phyloP scores from a whole-genome alignment of 2,113 vertebrate genomes.

The Rynchops niger region DNA sequence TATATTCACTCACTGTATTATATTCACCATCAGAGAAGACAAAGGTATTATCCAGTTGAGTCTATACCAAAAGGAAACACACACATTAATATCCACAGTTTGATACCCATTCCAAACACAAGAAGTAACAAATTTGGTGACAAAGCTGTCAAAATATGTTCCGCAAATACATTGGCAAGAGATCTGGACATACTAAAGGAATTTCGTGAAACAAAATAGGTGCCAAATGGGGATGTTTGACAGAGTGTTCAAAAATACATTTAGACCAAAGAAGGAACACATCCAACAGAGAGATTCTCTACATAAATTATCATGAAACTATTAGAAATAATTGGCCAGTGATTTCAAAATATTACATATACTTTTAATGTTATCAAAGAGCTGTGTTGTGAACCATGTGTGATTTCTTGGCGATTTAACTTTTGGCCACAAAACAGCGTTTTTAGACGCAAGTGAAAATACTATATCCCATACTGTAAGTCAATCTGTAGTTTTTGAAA shows the following conservation, averaged over 20 bases:
- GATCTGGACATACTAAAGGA: conserved; percentile 79
- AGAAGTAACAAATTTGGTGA: conserved; percentile 81
- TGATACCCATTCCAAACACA: conserved; percentile 76
- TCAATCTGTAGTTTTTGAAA: conserved; percentile 48
- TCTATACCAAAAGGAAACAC: conserved; percentile 65
- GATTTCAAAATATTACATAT: conserved; percentile 85
- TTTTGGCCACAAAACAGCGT: conserved; percentile 45
- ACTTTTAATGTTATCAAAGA: conserved; percentile 76
- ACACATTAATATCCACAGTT: conserved; percentile 71
- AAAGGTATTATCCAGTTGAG: conserved; percentile 54
- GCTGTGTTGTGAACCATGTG: conserved; percentile 76
- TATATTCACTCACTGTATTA: not conserved
- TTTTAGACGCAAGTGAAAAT: conserved; percentile 63
- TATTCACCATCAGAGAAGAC: not conserved
- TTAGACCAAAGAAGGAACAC: conserved; percentile 79
- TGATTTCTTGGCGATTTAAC: conserved; percentile 69
- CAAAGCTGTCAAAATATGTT: conserved; percentile 86
- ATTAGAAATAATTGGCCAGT: conserved; percentile 84
- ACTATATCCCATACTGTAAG: conserved; percentile 54
- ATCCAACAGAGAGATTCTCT: conserved; percentile 77
- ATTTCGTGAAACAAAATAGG: conserved; percentile 78
- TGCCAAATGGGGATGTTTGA: conserved; percentile 80
- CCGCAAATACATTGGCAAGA: conserved; percentile 81
- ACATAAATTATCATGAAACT: conserved; percentile 80
- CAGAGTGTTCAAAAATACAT: conserved; percentile 77